Evolutionary conservation across 2,113 vertebrate species (phyloP).

Genomic region (Amblyopsis rosae): DNA sequence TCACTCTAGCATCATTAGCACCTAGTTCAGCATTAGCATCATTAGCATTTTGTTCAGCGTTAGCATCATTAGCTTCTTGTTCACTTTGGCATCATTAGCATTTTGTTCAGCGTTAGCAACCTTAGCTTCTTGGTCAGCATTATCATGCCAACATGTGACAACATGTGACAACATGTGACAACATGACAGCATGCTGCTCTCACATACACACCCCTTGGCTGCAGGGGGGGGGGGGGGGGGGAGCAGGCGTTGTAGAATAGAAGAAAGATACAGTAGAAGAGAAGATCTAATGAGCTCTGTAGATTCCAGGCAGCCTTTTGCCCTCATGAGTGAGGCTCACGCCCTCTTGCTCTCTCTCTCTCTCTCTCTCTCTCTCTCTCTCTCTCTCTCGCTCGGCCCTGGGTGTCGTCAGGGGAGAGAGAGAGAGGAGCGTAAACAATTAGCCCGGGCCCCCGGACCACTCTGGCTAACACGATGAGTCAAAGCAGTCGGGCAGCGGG

Average conservation of each 20-base stretch:
- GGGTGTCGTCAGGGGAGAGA: constrained; percentile 48
- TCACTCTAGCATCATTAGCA: too few relatives aligned
- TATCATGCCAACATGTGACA: constrained; percentile 52
- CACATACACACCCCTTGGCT: constrained; percentile 34
- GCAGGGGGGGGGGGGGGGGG: constrained; percentile 26
- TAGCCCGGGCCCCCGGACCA: constrained; percentile 63
- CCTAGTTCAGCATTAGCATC: too few relatives aligned
- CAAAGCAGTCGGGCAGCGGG: constrained; percentile 72
- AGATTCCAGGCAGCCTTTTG: constrained; percentile 58
- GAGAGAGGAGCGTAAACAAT: constrained; percentile 73
- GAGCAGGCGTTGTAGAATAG: constrained; percentile 40
- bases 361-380: constrained; percentile 59
- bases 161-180: constrained; percentile 47
- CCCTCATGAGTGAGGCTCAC: too few relatives aligned
- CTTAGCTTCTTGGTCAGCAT: constrained; percentile 37
- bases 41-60: too few relatives aligned
- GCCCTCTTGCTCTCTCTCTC: constrained; percentile 30
- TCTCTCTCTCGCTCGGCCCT: constrained; percentile 44
- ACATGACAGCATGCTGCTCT: constrained; percentile 36
- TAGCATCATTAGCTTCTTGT: too few relatives aligned
- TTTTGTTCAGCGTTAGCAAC: too few relatives aligned
- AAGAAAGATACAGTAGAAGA: constrained; percentile 60
- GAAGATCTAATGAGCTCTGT: constrained; percentile 68
- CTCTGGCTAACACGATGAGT: constrained; percentile 68
- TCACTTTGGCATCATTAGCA: too few relatives aligned